phyloP scores from a whole-genome alignment of 2,888 invertebrate genomes.

The Apotomis capreana region DNA sequence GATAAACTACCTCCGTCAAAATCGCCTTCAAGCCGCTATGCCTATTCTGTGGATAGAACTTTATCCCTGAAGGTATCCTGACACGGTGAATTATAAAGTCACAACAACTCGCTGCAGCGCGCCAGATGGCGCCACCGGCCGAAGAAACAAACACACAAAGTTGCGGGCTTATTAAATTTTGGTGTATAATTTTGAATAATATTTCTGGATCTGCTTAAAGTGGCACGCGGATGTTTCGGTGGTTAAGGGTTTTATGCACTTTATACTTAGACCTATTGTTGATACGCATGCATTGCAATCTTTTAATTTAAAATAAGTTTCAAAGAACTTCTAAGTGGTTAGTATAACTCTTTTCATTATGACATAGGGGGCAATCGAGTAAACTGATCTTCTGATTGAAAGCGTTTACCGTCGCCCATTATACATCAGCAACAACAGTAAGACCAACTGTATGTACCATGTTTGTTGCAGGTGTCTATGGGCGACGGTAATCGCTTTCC shows the following conservation, averaged over 20 bases:
- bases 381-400: too few species aligned
- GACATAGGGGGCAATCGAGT: too few species aligned
- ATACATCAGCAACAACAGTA: too few species aligned
- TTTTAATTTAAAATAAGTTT: too few species aligned
- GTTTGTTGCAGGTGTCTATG: too few species aligned
- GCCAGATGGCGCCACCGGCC: constrained; percentile 43
- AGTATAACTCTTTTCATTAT: too few species aligned
- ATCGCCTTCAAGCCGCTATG: constrained; percentile 6
- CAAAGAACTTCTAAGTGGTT: too few species aligned
- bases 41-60: constrained; percentile 18
- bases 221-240: background rate
- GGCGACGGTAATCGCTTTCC: too few species aligned
- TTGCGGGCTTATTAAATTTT: constrained; percentile 45
- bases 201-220: constrained; percentile 34
- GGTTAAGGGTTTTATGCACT: background rate
- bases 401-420: too few species aligned
- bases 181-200: constrained; percentile 43
- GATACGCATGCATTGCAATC: too few species aligned
- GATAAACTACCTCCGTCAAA: background rate
- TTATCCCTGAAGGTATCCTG: constrained; percentile 26
- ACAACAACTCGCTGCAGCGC: constrained; percentile 49
- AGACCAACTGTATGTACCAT: too few species aligned
- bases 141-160: constrained; percentile 44
- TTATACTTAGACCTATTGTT: too few species aligned
- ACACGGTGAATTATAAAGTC: constrained; percentile 62